A percentile compares a stretch with the other conserved stretches of the same genome.
phyloP scores from a whole-genome alignment of 2,888 invertebrate species.

The Calameuta pallipes region DNA sequence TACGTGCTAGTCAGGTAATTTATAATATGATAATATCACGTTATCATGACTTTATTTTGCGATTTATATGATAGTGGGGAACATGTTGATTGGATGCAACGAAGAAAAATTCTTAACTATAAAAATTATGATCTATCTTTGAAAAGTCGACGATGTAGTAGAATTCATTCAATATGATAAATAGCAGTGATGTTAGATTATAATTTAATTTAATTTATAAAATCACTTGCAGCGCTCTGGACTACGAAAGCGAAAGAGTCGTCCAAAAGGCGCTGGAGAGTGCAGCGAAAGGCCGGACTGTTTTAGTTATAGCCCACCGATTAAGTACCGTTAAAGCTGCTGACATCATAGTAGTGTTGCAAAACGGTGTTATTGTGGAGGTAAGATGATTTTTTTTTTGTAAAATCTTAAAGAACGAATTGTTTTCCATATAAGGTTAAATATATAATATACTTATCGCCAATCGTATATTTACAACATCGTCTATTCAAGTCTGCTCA shows the following conservation, averaged over 20 bases:
- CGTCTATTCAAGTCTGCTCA: too few relatives aligned
- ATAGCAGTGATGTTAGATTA: neutral
- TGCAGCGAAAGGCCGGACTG: conserved; percentile 86
- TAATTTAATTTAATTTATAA: conserved; percentile 5
- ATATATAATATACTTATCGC: neutral
- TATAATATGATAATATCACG: too few relatives aligned
- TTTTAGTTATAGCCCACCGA: conserved; percentile 94
- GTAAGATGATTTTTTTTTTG: conserved; percentile 64
- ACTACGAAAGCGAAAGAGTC: conserved; percentile 90
- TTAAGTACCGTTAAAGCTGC: conserved; percentile 92
- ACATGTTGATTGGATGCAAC: too few relatives aligned
- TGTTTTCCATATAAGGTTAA: neutral
- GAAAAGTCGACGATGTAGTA: too few relatives aligned
- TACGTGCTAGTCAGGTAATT: too few relatives aligned
- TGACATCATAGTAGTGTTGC: conserved; percentile 90
- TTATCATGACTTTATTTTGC: too few relatives aligned
- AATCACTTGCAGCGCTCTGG: conserved; percentile 79
- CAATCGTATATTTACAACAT: neutral
- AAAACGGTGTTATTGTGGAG: conserved; percentile 86
- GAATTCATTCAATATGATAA: neutral
- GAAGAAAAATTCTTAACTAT: too few relatives aligned
- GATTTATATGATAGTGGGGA: too few relatives aligned
- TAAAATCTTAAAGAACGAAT: neutral
- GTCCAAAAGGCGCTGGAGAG: conserved; percentile 91
- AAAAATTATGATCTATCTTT: too few relatives aligned